A percentile compares a stretch with the other conserved stretches of the same genome.
phyloP scores from a whole-genome alignment of 1,140 invertebrate genomes.

The Aradophagus sp. region DNA sequence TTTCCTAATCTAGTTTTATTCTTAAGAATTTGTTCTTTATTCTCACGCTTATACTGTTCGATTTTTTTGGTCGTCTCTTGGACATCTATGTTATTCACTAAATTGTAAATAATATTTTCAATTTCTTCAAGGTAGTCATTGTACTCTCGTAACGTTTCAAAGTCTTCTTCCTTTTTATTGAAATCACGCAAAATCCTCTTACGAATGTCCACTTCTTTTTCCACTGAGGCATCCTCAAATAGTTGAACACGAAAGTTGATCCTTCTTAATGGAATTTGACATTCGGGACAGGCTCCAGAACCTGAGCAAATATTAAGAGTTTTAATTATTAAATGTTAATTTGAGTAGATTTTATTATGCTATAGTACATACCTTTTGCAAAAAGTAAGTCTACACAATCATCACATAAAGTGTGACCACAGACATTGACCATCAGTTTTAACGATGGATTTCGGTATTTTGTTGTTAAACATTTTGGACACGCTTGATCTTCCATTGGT shows the following conservation, averaged over 20 bases:
- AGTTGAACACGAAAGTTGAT: slow-evolving; percentile 95
- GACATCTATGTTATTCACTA: slow-evolving; percentile 93
- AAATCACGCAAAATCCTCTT: slow-evolving; percentile 91
- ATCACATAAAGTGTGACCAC: slow-evolving; percentile 97
- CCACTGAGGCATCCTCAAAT: slow-evolving; percentile 96
- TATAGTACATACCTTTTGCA: slow-evolving; percentile 94
- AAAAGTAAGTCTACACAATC: slow-evolving; percentile 97
- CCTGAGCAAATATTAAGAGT: slow-evolving; percentile 75
- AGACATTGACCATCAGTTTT: slow-evolving; percentile 98
- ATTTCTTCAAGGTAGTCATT: slow-evolving; percentile 96
- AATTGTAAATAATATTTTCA: slow-evolving; percentile 93
- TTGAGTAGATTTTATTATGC: too few species aligned
- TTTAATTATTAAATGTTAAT: too few species aligned
- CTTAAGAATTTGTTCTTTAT: slow-evolving; percentile 91
- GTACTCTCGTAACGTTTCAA: slow-evolving; percentile 85
- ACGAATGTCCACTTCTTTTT: slow-evolving; percentile 98
- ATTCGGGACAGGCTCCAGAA: slow-evolving; percentile 94
- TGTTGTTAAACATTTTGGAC: slow-evolving; percentile 97
- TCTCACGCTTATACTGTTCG: slow-evolving; percentile 95
- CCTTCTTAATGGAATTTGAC: slow-evolving; percentile 88
- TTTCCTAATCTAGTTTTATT: slow-evolving; percentile 85
- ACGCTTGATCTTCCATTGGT: slow-evolving; percentile 93
- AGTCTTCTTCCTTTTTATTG: slow-evolving; percentile 95
- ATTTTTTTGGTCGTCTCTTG: slow-evolving; percentile 92
- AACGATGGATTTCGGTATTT: slow-evolving; percentile 98